Base-by-base conservation (phyloP, 1,140 invertebrate genomes). In the Mizuhopecten yessoensis region DNA sequence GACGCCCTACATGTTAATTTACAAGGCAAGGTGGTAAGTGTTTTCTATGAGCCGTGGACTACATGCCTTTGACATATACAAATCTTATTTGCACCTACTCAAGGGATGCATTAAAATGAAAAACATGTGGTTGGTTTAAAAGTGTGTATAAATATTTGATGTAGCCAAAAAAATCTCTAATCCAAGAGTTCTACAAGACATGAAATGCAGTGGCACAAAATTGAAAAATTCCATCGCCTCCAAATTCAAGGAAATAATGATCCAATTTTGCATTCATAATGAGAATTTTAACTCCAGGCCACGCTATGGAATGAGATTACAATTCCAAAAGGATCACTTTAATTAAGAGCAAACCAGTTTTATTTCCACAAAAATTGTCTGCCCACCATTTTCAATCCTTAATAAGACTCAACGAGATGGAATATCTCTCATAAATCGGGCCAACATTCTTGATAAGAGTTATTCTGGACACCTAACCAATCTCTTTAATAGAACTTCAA, bases 41-140 rank as follows among this genome's bases (percentile, higher is more conserved):
- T 75, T 75, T 75, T 75, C 57, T 29, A 5, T 75, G 23, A n/a
- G n/a, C 57, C 42, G 11, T 17, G 57, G 57, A 75, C 57, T 75
- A 5, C 57, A 29, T 75, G 23, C n/a, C 57, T 75, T 75, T 75
- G 57, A 75, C 57, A 13, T 75, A 49, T 49, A 29, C 23, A 75
- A 75, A 29, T 29, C 42, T 13, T 45, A 9, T n/a, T 75, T 75
- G 57, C 57, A 1, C 1, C n/a, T 75, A 75, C 23, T 75, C 23
- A 29, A 29, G 17, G 57, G 9, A 75, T 17, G 11, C 23, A 75
- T 75, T 75, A 75, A 20, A 45, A 45, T 45, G 42, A 45, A 45
- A 45, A 75, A 75, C 57, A 75, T 75, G 57, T 75, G 57, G 57
- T 75, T 75, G 57, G 57, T 75, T 45, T 75, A 75, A 75, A 75